Base-by-base conservation (phyloP, 2,888 invertebrate species). In the Drosophila flavopinicola region DNA sequence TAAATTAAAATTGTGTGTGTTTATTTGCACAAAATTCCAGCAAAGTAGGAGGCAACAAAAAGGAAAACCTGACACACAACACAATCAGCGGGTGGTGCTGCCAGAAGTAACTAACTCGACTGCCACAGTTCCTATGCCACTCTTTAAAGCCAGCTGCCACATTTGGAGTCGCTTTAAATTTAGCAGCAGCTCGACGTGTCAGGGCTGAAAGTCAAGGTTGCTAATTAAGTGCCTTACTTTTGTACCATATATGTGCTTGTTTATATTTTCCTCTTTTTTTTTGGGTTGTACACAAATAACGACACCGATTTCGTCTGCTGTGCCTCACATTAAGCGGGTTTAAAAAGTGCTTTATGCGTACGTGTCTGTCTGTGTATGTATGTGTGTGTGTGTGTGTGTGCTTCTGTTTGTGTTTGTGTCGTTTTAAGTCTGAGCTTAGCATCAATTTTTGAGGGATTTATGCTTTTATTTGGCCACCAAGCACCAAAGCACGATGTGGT, bases 1-100 rank as follows among this genome's bases (percentile, higher is more conserved):
- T 78, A 82, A 87, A 84, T 87, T 84, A 87, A 84, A 84, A 87
- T 78, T 87, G 74, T 76, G 73, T 79, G 53, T 67, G 85, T 84
- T 85, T 85, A 87, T 85, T 85, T 87, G 71, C 61, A 58, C 65
- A 64, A 67, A 72, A 80, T 80, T 79, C 74, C 53, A 61, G 53
- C 51, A 39, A 53, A 74, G 73, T 53, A 60, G 66, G 65, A 59
- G 63, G 41, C 52, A 33, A 29, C 29, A 44, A 13, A 32, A 32
- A 11, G 32, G 7, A 42, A 51, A 60, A 71, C 60, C 63, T 71
- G 72, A n/a, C n/a, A n/a, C n/a, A n/a, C 64, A 63, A 58, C 20
- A 27, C 20, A 33, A 25, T 9, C 57, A 33, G 32, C 24, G 25
- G 60, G 54, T 48, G 54, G 33, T 17, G 41, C 25, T 20, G 13